Evolutionary conservation across 2,113 vertebrate species (phyloP).

Genomic region (Sylvilagus bachmani): DNA sequence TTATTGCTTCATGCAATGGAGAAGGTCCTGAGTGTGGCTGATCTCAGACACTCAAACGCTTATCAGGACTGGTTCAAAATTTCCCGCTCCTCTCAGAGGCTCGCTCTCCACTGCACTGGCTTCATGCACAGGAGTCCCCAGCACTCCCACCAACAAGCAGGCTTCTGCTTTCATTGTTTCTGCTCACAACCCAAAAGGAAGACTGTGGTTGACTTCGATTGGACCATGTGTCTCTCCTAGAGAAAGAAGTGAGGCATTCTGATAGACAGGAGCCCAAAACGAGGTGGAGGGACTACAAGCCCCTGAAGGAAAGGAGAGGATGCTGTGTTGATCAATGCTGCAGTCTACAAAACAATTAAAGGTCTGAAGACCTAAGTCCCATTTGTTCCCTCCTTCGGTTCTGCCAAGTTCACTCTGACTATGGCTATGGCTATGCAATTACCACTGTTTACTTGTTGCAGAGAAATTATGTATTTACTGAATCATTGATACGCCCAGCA

Average conservation of each 20-base stretch:
- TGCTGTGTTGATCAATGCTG: not conserved
- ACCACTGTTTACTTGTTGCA: conserved; percentile 23
- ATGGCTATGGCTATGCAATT: not conserved
- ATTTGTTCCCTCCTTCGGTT: not conserved
- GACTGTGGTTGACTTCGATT: not conserved
- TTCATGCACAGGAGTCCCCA: conserved; percentile 2
- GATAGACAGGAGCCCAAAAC: not conserved
- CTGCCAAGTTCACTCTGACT: conserved; percentile 16
- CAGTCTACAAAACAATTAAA: not conserved
- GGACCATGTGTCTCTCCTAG: not conserved
- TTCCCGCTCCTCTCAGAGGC: not conserved
- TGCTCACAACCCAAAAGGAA: not conserved
- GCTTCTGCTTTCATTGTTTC: not conserved
- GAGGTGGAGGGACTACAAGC: not conserved
- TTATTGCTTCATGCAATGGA: not conserved
- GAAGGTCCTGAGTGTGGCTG: not conserved
- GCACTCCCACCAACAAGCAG: too few relatives aligned
- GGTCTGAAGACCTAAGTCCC: not conserved
- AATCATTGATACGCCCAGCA: not conserved
- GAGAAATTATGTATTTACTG: conserved; percentile 10
- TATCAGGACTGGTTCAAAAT: not conserved
- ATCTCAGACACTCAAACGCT: not conserved
- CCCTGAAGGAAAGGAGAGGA: not conserved
- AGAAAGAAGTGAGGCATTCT: not conserved
- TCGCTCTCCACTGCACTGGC: not conserved